Percentiles rank a stretch among this genome's conserved stretches.
phyloP scores from a whole-genome alignment of 1,140 invertebrate genomes.

The Thaumetopoea pityocampa region DNA sequence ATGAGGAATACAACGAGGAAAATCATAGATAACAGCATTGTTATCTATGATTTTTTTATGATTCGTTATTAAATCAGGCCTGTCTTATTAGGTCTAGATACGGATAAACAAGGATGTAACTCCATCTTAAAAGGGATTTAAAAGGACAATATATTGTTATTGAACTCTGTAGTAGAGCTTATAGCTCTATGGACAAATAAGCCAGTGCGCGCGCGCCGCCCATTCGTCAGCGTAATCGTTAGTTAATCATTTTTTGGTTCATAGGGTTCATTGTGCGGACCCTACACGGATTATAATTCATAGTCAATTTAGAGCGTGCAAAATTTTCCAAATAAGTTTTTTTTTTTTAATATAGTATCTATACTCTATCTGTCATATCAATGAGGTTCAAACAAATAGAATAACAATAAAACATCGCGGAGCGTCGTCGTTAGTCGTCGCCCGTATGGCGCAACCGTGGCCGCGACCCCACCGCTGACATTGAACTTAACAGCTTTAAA shows the following conservation, averaged over 20 bases:
- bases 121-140: no score
- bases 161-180: constrained; percentile 11
- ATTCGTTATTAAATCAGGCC: no score
- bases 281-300: constrained; percentile 59
- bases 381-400: constrained; percentile 21
- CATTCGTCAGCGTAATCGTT: constrained; percentile 69
- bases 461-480: constrained; percentile 53
- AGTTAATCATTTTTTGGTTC: constrained; percentile 73
- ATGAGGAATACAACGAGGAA: no score
- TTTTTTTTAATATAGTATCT: background rate
- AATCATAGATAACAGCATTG: no score
- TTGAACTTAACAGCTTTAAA: constrained; percentile 50
- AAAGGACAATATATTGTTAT: no score
- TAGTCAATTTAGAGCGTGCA: constrained; percentile 44
- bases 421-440: constrained; percentile 19
- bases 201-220: constrained; percentile 57
- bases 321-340: constrained; percentile 38
- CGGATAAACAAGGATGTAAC: no score
- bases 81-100: no score
- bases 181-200: constrained; percentile 48
- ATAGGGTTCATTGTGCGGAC: constrained; percentile 59
- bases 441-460: constrained; percentile 51
- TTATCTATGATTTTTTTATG: no score
- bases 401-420: no score
- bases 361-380: constrained; percentile 4